phyloP scores from a whole-genome alignment of 2,888 invertebrate genomes.

The Automeris io region DNA sequence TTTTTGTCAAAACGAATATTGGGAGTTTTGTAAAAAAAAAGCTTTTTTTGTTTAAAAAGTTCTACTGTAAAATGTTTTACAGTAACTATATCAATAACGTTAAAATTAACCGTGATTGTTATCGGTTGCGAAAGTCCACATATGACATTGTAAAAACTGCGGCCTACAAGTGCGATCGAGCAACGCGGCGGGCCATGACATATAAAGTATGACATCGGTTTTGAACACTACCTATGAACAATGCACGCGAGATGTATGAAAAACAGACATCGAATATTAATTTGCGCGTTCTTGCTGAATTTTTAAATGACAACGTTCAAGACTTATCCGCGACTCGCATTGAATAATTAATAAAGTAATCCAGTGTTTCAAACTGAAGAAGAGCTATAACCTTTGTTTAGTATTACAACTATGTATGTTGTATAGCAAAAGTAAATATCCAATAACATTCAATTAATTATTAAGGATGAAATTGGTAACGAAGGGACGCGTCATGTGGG shows the following conservation, averaged over 20 bases:
- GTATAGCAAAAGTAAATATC: not conserved
- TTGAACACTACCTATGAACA: conserved; percentile 45
- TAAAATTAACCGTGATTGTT: conserved; percentile 48
- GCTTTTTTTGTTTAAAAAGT: not conserved
- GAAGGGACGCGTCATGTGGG: conserved; percentile 64
- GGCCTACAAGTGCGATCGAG: conserved; percentile 74
- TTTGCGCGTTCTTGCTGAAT: conserved; percentile 9
- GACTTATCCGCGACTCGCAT: not conserved
- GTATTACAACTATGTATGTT: not conserved
- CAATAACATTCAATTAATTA: conserved; percentile 1
- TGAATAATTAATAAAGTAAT: not conserved
- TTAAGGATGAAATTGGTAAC: conserved; percentile 10
- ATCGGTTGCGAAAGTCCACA: conserved; percentile 64
- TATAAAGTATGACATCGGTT: conserved; percentile 63
- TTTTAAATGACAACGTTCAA: conserved; percentile 3
- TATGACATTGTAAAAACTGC: conserved; percentile 71
- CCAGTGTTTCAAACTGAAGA: not conserved
- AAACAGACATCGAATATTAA: conserved; percentile 24
- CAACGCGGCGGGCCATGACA: conserved; percentile 65
- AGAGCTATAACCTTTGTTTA: not conserved
- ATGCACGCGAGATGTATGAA: conserved; percentile 39
- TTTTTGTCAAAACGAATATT: conserved; percentile 11
- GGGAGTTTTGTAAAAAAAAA: not conserved
- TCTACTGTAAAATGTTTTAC: not conserved
- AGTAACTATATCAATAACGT: conserved; percentile 2